Evolutionary conservation across 2,888 invertebrate species (phyloP).

Genomic region (Sericinus montela): DNA sequence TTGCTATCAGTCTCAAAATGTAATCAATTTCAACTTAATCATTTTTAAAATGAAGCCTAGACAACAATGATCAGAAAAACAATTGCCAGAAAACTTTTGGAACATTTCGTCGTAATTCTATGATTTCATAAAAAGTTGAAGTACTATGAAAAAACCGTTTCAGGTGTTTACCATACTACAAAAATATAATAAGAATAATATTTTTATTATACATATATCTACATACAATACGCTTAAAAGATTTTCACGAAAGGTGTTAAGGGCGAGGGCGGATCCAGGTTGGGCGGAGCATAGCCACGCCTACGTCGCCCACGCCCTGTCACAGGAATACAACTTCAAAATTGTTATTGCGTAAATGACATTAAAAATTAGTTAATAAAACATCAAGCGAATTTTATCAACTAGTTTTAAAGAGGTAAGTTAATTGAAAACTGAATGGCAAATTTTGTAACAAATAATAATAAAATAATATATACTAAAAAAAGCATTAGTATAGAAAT

Average conservation of each 20-base stretch:
- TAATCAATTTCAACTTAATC: conserved; percentile 50
- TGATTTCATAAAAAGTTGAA: neutral
- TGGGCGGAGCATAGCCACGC: conserved; percentile 74
- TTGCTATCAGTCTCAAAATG: conserved; percentile 57
- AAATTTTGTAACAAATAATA: no score
- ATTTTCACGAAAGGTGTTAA: conserved; percentile 67
- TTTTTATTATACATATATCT: conserved; percentile 21
- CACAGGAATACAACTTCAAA: conserved; percentile 54
- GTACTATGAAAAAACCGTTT: no score
- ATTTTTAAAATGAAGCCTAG: conserved; percentile 21
- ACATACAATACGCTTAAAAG: conserved; percentile 45
- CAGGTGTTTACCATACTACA: no score
- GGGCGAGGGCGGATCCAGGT: conserved; percentile 69
- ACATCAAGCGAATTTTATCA: neutral
- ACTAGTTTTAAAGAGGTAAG: no score
- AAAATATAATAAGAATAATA: no score
- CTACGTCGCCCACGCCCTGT: conserved; percentile 66
- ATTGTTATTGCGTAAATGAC: conserved; percentile 42
- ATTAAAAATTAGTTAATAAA: conserved; percentile 15
- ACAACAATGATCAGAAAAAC: neutral
- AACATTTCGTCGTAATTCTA: neutral
- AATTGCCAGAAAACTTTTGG: neutral
- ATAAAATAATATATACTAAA: no score
- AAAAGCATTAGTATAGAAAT: no score
- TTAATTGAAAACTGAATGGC: no score